Conservation (phyloP, 2,113 vertebrate genomes). For the Craseonycteris thonglongyai region DNA sequence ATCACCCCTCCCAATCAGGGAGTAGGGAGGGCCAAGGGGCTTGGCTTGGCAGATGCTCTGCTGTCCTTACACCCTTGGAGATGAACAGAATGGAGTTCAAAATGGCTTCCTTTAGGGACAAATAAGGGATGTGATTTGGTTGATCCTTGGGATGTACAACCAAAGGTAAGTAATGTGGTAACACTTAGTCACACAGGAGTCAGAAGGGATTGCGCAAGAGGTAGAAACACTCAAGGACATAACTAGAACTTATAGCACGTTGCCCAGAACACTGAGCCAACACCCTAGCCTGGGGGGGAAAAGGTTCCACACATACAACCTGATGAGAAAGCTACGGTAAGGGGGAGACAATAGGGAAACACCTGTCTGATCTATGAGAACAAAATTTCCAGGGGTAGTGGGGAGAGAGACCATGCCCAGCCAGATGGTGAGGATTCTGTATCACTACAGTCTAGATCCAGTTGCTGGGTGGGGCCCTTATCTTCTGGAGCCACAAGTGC, state of each 20-base stretch:
- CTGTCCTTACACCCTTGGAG: not conserved
- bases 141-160: not conserved
- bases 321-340: not conserved
- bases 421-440: not conserved
- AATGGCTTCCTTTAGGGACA: not conserved
- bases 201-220: not conserved
- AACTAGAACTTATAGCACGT: not conserved
- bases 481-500: not conserved
- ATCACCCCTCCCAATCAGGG: not conserved
- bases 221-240: not conserved
- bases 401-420: not conserved
- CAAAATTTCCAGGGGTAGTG: not conserved
- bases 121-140: not conserved
- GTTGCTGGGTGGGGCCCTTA: not conserved
- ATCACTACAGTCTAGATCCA: fast-evolving
- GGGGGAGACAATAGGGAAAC: not conserved
- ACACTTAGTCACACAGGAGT: not conserved
- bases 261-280: not conserved
- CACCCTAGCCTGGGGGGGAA: too few species aligned
- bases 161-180: not conserved
- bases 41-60: fast-evolving
- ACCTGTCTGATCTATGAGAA: not conserved
- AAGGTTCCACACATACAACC: too few species aligned
- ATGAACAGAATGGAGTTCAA: not conserved
- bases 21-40: too few species aligned